Percentiles rank a stretch among this genome's conserved stretches.
Evolutionary conservation across 2,113 vertebrate species (phyloP).

Genomic region (Mesembrinibis cayennensis): DNA sequence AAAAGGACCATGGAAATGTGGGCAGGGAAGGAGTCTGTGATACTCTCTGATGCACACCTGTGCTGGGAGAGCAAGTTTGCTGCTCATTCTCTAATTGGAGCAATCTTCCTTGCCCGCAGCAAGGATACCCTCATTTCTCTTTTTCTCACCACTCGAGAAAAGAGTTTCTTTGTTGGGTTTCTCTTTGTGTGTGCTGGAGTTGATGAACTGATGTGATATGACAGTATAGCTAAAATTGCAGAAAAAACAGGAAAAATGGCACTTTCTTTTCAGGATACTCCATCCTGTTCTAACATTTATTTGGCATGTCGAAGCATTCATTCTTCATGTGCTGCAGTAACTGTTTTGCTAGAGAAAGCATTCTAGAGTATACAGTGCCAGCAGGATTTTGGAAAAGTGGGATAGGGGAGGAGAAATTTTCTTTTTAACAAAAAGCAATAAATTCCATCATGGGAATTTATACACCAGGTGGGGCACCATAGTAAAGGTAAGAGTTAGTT

Average conservation of each 20-base stretch:
- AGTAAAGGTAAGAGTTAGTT: background rate
- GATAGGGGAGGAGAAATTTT: background rate
- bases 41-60: background rate
- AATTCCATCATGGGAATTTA: background rate
- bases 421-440: background rate
- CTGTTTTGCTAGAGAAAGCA: background rate
- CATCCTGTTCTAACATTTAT: background rate
- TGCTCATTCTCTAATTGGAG: background rate
- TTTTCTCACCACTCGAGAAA: background rate
- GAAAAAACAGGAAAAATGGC: background rate
- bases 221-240: background rate
- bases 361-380: background rate
- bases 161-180: background rate
- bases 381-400: background rate
- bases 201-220: background rate
- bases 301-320: background rate
- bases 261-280: background rate
- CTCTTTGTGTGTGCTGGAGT: rapidly evolving
- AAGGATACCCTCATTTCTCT: background rate
- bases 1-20: rapidly evolving
- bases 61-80: background rate
- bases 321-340: background rate
- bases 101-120: background rate
- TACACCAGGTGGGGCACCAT: background rate
- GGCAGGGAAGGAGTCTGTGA: background rate